Conservation (phyloP, 2,113 vertebrate genomes). For the Edolisoma coerulescens region DNA sequence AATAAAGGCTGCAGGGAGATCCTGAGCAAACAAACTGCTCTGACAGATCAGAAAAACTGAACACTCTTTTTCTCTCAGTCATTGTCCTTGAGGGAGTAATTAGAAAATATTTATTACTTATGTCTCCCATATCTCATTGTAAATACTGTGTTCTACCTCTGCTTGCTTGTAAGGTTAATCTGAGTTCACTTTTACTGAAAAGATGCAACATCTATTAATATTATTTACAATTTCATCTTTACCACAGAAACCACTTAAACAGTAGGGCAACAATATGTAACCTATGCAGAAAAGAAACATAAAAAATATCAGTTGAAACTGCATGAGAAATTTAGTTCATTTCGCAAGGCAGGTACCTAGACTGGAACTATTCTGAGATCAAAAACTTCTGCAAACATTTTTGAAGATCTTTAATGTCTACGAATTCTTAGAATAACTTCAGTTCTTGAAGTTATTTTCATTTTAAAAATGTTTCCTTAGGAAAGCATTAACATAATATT, state of each 20-base stretch:
- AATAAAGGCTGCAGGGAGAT: background rate
- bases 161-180: background rate
- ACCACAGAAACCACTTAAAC: background rate
- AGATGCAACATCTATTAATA: background rate
- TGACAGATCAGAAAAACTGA: background rate
- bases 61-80: background rate
- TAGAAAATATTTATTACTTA: background rate
- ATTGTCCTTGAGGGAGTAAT: background rate
- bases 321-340: background rate
- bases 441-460: background rate
- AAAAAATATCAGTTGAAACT: background rate
- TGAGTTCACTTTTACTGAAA: background rate
- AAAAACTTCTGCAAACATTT: background rate
- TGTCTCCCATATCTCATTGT: background rate
- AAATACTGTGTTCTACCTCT: background rate
- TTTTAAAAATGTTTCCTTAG: background rate
- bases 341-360: background rate
- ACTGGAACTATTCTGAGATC: background rate
- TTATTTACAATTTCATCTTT: background rate
- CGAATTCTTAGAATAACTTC: background rate
- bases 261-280: background rate
- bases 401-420: background rate
- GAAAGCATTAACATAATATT: background rate
- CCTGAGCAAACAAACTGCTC: background rate
- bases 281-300: background rate